phyloP scores from a whole-genome alignment of 2,113 vertebrate species.

The Alosa alosa region DNA sequence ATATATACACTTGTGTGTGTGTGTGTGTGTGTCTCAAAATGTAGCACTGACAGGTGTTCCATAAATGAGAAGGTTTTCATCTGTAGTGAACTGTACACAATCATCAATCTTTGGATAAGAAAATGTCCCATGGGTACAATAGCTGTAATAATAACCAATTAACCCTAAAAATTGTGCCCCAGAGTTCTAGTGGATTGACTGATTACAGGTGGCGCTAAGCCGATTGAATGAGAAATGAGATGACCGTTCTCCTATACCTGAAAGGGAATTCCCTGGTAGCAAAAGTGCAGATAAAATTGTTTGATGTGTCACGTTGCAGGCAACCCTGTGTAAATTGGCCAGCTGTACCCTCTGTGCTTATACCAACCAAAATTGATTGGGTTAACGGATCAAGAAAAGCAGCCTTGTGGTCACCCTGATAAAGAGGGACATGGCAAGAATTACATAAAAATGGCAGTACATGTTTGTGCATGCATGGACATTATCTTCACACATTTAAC shows the following conservation, averaged over 20 bases:
- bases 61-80: background rate
- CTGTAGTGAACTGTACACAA: background rate
- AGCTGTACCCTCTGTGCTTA: constrained; percentile 46
- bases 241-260: background rate
- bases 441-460: no score
- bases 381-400: background rate
- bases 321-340: constrained; percentile 63
- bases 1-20: no score
- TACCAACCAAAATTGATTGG: background rate
- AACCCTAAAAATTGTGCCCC: background rate
- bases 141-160: background rate
- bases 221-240: background rate
- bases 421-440: no score
- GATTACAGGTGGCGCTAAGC: background rate
- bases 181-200: background rate
- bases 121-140: background rate
- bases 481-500: no score
- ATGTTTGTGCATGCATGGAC: no score
- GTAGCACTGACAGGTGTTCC: background rate
- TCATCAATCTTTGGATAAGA: background rate
- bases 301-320: constrained; percentile 48
- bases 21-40: background rate
- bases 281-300: constrained; percentile 58
- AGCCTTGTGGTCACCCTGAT: background rate
- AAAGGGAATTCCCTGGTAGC: constrained; percentile 58